These are phyloP conservation scores for Sisor rabdophorus DNA, from an alignment of 2,113 vertebrate genomes.

Conservation along the genomic window DNA sequence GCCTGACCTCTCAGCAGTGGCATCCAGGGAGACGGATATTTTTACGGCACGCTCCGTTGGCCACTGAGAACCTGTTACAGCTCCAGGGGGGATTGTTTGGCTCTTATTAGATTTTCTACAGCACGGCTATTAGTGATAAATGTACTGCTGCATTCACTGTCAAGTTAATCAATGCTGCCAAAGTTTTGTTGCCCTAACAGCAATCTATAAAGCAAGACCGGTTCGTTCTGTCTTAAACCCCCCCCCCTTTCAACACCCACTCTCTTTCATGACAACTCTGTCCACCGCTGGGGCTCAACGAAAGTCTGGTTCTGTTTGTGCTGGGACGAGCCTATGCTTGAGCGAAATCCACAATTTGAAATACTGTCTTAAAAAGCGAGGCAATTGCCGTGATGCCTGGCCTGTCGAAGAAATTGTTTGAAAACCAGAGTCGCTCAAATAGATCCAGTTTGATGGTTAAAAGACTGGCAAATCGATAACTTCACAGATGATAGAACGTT, in stretches of 20 bases:
- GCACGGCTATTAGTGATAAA: conserved; percentile 92
- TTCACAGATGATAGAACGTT: conserved; percentile 73
- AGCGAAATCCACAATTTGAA: conserved; percentile 51
- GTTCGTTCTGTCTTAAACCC: conserved; percentile 36
- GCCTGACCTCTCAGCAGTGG: conserved; percentile 59
- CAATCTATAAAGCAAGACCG: conserved; percentile 83
- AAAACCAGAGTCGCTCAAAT: conserved; percentile 65
- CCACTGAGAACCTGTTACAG: conserved; percentile 82
- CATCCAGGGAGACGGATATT: conserved; percentile 82
- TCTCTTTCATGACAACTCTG: conserved; percentile 74
- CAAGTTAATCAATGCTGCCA: conserved; percentile 95
- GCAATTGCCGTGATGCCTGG: conserved; percentile 56
- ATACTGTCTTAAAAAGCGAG: conserved; percentile 65
- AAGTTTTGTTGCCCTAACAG: conserved; percentile 96
- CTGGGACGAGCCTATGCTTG: conserved; percentile 7
- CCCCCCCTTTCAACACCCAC: neutral
- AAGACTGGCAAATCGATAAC: conserved; percentile 78
- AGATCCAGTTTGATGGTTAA: conserved; percentile 75
- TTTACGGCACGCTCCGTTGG: conserved; percentile 82
- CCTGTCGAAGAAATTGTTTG: conserved; percentile 71
- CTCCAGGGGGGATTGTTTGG: conserved; percentile 86
- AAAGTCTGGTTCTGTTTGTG: conserved; percentile 59
- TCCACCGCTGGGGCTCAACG: conserved; percentile 64
- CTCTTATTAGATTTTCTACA: conserved; percentile 92
- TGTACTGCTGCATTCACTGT: conserved; percentile 89